Conservation (phyloP, 2,797 vertebrate genomes). For the Falco rusticolus region DNA sequence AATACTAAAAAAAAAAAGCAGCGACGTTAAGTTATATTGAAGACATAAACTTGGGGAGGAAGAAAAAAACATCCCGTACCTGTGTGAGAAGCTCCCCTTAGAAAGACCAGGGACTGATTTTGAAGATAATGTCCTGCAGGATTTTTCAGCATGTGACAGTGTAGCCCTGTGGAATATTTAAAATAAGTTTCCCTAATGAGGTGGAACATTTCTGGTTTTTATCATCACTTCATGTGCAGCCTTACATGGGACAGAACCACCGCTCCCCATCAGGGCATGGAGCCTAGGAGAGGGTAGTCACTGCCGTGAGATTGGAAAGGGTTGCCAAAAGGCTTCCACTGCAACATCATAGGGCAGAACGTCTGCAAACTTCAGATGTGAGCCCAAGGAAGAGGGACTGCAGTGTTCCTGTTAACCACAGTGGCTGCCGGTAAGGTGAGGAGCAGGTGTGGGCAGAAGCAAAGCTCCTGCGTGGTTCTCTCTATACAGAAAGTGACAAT, state of each 20-base stretch:
- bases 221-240: not conserved
- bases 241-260: not conserved
- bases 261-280: not conserved
- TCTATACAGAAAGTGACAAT: not conserved
- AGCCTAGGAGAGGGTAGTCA: not conserved
- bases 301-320: not conserved
- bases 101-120: not conserved
- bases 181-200: not conserved
- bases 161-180: not conserved
- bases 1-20: not conserved
- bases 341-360: not conserved
- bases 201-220: not conserved
- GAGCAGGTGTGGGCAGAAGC: not conserved
- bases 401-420: not conserved
- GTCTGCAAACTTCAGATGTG: not conserved
- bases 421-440: not conserved
- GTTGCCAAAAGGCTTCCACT: not conserved
- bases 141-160: not conserved
- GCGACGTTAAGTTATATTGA: not conserved
- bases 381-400: not conserved
- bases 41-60: not conserved
- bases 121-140: not conserved
- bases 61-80: accelerated
- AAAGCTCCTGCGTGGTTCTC: not conserved
- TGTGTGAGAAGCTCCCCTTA: not conserved